Conservation (phyloP, 2,888 invertebrate genomes). For the Polylopha cassiicola region DNA sequence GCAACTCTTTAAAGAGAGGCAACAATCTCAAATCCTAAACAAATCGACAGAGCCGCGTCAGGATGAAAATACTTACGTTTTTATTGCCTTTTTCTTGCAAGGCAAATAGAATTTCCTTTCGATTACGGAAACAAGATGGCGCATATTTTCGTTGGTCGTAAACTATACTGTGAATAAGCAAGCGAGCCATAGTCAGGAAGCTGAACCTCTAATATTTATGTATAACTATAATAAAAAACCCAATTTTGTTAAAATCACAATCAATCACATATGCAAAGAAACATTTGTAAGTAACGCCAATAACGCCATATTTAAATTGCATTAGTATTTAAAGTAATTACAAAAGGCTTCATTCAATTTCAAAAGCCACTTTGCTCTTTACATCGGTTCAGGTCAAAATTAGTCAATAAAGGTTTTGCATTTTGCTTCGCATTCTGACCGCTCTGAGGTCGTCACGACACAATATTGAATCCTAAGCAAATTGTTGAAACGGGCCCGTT, state of each 20-base stretch:
- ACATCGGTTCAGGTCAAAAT: not conserved
- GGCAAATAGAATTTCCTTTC: conserved; percentile 39
- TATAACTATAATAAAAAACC: too few species aligned
- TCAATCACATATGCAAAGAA: too few species aligned
- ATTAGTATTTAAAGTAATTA: too few species aligned
- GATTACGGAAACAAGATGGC: conserved; percentile 22
- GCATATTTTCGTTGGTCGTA: conserved; percentile 4
- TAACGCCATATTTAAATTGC: too few species aligned
- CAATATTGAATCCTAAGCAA: conserved; percentile 53
- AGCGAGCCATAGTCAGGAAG: too few species aligned
- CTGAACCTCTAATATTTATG: too few species aligned
- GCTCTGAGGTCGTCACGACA: conserved; percentile 24
- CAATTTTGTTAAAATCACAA: too few species aligned
- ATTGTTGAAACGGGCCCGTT: conserved; percentile 45
- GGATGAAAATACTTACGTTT: conserved; percentile 44
- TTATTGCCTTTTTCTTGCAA: conserved; percentile 45
- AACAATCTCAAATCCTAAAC: conserved; percentile 44
- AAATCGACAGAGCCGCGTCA: conserved; percentile 49
- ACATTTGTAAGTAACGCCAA: too few species aligned
- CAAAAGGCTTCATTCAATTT: too few species aligned
- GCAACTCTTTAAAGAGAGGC: conserved; percentile 10
- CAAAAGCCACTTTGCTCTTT: too few species aligned
- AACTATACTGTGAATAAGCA: too few species aligned
- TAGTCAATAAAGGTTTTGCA: not conserved
- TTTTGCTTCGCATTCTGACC: conserved; percentile 3